Conservation (phyloP, 1,140 invertebrate species). For the Diachasma alloeum region DNA sequence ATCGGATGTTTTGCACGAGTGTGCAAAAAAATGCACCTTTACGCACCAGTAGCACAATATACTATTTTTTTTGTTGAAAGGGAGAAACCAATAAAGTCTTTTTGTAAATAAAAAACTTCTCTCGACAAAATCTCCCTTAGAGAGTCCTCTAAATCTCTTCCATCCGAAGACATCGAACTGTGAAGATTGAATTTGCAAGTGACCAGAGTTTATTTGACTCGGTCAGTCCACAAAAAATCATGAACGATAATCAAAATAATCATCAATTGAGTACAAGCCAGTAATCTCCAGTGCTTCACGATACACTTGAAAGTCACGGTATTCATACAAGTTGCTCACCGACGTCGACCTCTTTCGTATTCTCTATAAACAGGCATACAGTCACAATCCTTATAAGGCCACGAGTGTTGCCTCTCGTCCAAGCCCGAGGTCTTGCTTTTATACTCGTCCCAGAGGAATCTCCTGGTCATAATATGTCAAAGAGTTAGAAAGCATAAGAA, state of each 20-base stretch:
- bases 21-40: too few relatives aligned
- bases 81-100: too few relatives aligned
- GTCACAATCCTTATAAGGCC: constrained; percentile 23
- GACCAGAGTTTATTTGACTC: too few relatives aligned
- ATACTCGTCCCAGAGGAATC: background rate
- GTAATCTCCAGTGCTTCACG: background rate
- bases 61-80: too few relatives aligned
- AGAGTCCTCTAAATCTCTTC: too few relatives aligned
- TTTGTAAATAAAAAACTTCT: too few relatives aligned
- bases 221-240: background rate
- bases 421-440: background rate
- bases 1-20: too few relatives aligned
- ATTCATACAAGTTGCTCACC: background rate
- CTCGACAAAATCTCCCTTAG: too few relatives aligned
- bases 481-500: background rate
- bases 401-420: background rate
- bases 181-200: too few relatives aligned
- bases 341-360: constrained; percentile 25
- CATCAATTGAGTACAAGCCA: background rate
- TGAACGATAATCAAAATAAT: background rate
- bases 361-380: constrained; percentile 26
- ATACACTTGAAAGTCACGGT: background rate
- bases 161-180: too few relatives aligned
- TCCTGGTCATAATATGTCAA: background rate
- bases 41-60: too few relatives aligned